A percentile compares a stretch with the other conserved stretches of the same genome.
Conservation (phyloP, 1,140 invertebrate genomes). For the Orussus abietinus region DNA sequence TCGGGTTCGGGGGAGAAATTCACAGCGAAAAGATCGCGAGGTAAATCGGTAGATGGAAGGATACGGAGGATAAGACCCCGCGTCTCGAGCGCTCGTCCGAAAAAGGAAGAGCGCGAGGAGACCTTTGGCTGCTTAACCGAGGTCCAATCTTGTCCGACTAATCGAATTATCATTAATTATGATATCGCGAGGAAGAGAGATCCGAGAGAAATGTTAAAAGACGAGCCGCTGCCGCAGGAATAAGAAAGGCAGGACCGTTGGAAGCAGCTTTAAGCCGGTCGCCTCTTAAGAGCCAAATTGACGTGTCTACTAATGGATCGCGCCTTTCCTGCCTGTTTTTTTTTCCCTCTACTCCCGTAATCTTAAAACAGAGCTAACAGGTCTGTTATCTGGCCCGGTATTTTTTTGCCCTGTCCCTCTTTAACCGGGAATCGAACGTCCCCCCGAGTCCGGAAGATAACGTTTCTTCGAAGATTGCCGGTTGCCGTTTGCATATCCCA, state of each 20-base stretch:
- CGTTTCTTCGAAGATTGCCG: too few species aligned
- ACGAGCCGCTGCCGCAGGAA: conserved; percentile 12
- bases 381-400: conserved; percentile 28
- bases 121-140: conserved; percentile 11
- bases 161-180: conserved; percentile 48
- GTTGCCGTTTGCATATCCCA: too few species aligned
- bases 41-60: too few species aligned
- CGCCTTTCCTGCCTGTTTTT: conserved; percentile 31
- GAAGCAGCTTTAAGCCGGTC: conserved; percentile 44
- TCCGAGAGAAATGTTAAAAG: conserved; percentile 21
- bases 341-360: conserved; percentile 19
- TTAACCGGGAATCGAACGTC: too few species aligned
- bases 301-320: conserved; percentile 55
- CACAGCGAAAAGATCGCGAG: too few species aligned
- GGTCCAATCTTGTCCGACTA: conserved; percentile 38
- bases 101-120: too few species aligned
- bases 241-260: conserved; percentile 23
- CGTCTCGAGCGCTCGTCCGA: too few species aligned
- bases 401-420: too few species aligned
- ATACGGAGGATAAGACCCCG: too few species aligned
- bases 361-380: conserved; percentile 22
- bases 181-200: conserved; percentile 26
- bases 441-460: too few species aligned
- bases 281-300: conserved; percentile 51
- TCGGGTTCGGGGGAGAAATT: too few species aligned